Conservation (phyloP, 1,140 invertebrate species). For the Coenobita brevimanus region DNA sequence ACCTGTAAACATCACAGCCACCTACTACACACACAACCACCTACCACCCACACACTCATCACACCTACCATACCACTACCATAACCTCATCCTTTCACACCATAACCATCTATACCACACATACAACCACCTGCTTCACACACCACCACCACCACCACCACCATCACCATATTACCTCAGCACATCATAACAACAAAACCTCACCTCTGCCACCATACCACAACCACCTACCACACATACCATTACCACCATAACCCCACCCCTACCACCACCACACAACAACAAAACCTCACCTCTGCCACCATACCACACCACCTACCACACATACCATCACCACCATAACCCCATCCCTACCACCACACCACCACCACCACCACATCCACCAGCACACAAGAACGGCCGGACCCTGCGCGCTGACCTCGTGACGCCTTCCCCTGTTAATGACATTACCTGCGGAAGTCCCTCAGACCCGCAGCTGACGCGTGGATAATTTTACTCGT, state of each 20-base stretch:
- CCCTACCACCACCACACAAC: neutral
- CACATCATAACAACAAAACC: neutral
- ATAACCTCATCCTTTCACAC: too few species aligned
- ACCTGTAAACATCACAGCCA: too few species aligned
- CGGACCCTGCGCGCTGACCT: constrained; percentile 38
- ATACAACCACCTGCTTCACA: too few species aligned
- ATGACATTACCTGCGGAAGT: constrained; percentile 55
- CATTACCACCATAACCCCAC: neutral
- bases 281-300: neutral
- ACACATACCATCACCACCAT: too few species aligned
- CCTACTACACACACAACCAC: too few species aligned
- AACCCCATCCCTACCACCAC: neutral
- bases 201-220: too few species aligned
- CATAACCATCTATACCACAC: too few species aligned
- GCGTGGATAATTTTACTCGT: constrained; percentile 40
- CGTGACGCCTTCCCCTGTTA: constrained; percentile 48
- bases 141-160: too few species aligned
- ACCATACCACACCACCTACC: too few species aligned
- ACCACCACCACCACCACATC: neutral
- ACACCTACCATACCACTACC: too few species aligned
- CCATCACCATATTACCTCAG: neutral
- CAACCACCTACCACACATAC: neutral
- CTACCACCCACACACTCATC: too few species aligned
- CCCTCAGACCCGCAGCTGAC: constrained; percentile 48
- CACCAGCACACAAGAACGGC: constrained; percentile 25